Conservation (phyloP, 2,888 invertebrate genomes). For the Gasteruption jaculator region DNA sequence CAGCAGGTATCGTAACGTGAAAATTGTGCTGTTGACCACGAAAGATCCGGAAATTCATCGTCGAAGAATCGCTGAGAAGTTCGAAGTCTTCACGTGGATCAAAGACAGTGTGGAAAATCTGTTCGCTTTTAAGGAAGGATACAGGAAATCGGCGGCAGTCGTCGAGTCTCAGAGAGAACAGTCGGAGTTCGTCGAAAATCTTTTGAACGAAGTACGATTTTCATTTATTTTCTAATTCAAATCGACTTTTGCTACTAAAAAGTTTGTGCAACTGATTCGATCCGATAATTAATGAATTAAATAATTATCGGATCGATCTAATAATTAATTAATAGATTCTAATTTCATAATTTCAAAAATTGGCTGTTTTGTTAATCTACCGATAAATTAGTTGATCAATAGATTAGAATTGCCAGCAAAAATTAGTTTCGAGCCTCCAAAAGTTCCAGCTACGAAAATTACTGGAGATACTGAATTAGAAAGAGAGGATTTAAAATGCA, state of each 20-base stretch:
- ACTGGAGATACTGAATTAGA: no score
- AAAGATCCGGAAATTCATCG: conserved; percentile 42
- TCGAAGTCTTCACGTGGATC: conserved; percentile 34
- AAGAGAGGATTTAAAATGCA: no score
- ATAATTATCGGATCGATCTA: neutral
- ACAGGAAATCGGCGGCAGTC: conserved; percentile 7
- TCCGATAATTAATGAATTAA: no score
- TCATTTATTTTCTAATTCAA: no score
- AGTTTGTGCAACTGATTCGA: no score
- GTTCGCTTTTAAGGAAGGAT: conserved; percentile 28
- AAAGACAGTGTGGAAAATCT: conserved; percentile 33
- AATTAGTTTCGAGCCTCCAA: no score
- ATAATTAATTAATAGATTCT: neutral
- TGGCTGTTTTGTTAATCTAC: no score
- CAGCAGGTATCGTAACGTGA: conserved; percentile 43
- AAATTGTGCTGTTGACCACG: conserved; percentile 45
- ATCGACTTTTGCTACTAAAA: no score
- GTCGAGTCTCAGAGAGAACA: conserved; percentile 22
- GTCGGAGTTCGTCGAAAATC: conserved; percentile 23
- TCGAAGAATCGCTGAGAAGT: conserved; percentile 38
- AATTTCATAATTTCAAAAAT: conserved; percentile 2
- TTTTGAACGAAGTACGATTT: conserved; percentile 28
- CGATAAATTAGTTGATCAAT: conserved; percentile 21
- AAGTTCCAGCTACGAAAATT: no score
- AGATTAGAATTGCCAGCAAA: conserved; percentile 23